Base-by-base conservation (phyloP, 2,113 vertebrate genomes). In the Rattus norvegicus region DNA sequence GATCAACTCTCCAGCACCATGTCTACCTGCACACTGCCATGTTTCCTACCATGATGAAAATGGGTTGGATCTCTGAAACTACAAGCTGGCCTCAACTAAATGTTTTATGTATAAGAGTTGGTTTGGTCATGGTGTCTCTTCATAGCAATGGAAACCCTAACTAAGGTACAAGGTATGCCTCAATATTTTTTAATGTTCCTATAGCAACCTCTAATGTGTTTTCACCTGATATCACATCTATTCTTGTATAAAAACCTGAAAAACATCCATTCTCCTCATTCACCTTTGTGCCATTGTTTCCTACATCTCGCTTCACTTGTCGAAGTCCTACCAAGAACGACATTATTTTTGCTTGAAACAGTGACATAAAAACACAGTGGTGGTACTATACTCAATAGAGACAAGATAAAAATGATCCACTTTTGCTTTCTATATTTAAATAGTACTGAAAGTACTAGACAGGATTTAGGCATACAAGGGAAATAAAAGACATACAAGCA, bases 401-500 rank as follows among this genome's bases (percentile, higher is more conserved):
- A 91, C 26, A 96, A 89, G 88, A 89, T 52, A 63, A 96, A 39
- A 8, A 76, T 54, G 43, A n/a, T 30, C 4, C 36, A 5, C 67
- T 85, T 85, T 96, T 47, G n/a, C 65, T 72, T 79, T 17, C 84
- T 36, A 22, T 88, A 49, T 88, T 69, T 67, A 75, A 88, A n/a
- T 80, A 52, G 8, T 65, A 65, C 10, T 93, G 43, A 26, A 85
- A 89, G 24, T 93, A 91, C 61, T 73, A 67, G 47, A 39, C 39
- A 91, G 61, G 86, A 73, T 36, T 49, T 87, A 49, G 10, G 14
- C 52, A 89, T 30, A 26, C 52, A 73, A 80, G 85, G 88, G 26
- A 96, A 94, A 81, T 26, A 79, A 72, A 81, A 92, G 69, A 30
- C 20, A 84, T 67, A 75, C 17, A 80, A 81, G 85, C 85, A n/a